Evolutionary conservation across 2,113 vertebrate genomes (phyloP).

Genomic region (Rhadina sibilatrix): DNA sequence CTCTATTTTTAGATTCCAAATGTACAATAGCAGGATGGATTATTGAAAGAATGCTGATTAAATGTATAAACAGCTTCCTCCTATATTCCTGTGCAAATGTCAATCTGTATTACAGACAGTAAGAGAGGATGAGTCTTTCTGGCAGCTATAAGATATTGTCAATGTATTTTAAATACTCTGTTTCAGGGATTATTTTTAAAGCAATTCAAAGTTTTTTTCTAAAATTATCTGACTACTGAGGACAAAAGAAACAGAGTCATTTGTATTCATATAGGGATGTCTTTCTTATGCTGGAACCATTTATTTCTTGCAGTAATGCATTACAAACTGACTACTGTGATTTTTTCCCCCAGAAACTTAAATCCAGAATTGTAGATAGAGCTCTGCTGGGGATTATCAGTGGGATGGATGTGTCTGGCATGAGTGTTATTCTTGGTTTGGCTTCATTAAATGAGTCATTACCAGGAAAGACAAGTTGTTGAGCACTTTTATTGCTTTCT

Average conservation of each 20-base stretch:
- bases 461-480: not conserved
- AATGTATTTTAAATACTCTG: not conserved
- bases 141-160: not conserved
- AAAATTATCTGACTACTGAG: not conserved
- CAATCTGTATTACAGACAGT: not conserved
- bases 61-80: not conserved
- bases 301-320: not conserved
- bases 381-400: constrained; percentile 18
- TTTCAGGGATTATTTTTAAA: constrained; percentile 14
- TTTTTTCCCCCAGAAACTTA: not conserved
- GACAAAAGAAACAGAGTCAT: not conserved
- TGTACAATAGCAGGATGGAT: not conserved
- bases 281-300: not conserved
- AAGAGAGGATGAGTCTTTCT: not conserved
- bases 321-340: not conserved
- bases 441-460: constrained; percentile 34
- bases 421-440: not conserved
- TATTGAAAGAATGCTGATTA: constrained; percentile 11
- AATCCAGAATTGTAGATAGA: not conserved
- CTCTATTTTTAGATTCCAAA: not conserved
- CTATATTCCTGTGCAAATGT: not conserved
- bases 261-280: not conserved
- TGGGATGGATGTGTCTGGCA: constrained; percentile 13
- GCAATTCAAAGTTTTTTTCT: not conserved
- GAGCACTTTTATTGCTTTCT: not conserved